Evolutionary conservation across 2,113 vertebrate genomes (phyloP).

Genomic region (Crotalus viridis): DNA sequence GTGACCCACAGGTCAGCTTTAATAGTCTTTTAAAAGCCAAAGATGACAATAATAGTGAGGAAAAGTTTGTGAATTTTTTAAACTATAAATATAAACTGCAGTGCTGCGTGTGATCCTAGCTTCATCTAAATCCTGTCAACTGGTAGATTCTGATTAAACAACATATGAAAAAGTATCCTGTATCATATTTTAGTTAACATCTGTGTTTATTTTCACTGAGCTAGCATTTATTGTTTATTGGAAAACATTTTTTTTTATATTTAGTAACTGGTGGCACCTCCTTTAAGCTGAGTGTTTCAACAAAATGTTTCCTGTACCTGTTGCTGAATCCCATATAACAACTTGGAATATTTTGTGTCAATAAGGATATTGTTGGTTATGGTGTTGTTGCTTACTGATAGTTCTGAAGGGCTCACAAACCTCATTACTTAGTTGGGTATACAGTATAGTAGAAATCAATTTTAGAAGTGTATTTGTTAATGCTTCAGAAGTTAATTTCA

Average conservation of each 20-base stretch:
- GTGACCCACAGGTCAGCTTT: not conserved
- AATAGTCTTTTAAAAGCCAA: not conserved
- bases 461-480: not conserved
- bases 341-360: not conserved
- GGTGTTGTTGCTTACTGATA: not conserved
- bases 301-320: not conserved
- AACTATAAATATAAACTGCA: not conserved
- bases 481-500: not conserved
- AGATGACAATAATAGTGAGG: not conserved
- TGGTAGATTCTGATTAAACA: not conserved
- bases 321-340: not conserved
- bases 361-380: not conserved
- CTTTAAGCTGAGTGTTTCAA: not conserved
- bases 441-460: too few relatives aligned
- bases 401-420: not conserved
- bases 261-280: not conserved
- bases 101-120: not conserved
- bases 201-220: not conserved
- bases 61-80: not conserved
- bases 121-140: not conserved
- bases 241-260: not conserved
- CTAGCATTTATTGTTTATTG: not conserved
- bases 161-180: not conserved
- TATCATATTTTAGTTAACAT: not conserved
- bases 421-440: not conserved